Percentiles rank a stretch among this genome's conserved stretches.
Evolutionary conservation across 2,888 invertebrate species (phyloP).

Genomic region (Phytoseiulus persimilis): DNA sequence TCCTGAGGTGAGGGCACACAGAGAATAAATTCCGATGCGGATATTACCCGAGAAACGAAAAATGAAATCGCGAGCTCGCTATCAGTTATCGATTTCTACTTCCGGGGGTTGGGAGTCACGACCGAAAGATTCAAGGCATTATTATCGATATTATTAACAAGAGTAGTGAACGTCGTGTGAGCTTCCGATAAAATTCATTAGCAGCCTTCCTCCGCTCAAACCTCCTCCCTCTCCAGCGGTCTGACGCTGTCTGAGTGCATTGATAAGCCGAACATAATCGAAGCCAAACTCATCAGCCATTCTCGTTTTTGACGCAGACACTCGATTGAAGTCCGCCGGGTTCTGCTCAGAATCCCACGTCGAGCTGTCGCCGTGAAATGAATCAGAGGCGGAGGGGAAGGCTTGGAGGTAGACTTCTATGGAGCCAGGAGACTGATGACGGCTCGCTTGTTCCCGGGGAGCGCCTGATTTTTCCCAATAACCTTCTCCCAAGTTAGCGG

Average conservation of each 20-base stretch:
- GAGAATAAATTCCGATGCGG: too few species aligned
- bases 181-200: not conserved
- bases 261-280: not conserved
- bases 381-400: too few species aligned
- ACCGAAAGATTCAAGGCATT: not conserved
- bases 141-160: not conserved
- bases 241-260: not conserved
- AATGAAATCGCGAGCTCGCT: not conserved
- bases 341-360: too few species aligned
- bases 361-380: too few species aligned
- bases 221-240: not conserved
- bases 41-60: not conserved
- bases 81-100: not conserved
- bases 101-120: not conserved
- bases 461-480: too few species aligned
- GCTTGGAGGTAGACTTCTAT: too few species aligned
- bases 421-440: too few species aligned
- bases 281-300: not conserved
- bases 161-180: not conserved
- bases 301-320: too few species aligned
- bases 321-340: too few species aligned
- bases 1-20: too few species aligned
- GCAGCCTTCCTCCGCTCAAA: not conserved
- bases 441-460: too few species aligned
- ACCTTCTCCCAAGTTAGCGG: too few species aligned